phyloP scores from a whole-genome alignment of 2,888 invertebrate genomes.

The Polyommatus icarus region DNA sequence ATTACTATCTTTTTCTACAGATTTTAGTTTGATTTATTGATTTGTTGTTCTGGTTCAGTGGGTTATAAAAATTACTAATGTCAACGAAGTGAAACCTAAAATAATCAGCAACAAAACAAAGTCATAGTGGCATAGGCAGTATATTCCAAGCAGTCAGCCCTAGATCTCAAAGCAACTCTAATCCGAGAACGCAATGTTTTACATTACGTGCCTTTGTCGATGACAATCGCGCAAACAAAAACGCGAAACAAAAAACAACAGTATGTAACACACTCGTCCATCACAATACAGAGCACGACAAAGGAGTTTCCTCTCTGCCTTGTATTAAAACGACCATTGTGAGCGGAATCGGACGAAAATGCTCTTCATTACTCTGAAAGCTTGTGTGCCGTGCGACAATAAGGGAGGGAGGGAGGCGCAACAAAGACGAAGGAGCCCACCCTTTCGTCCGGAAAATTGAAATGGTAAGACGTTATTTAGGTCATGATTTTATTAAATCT shows the following conservation, averaged over 20 bases:
- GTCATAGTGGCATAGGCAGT: neutral
- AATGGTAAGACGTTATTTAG: constrained; percentile 78
- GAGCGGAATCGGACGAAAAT: constrained; percentile 79
- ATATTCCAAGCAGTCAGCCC: constrained; percentile 3
- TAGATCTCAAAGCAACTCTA: constrained; percentile 31
- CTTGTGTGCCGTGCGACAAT: constrained; percentile 79
- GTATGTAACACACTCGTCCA: constrained; percentile 70
- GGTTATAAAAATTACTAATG: too few species aligned
- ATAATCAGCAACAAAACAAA: too few species aligned
- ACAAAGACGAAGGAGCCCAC: constrained; percentile 76
- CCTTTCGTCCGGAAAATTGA: constrained; percentile 79
- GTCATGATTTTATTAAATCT: constrained; percentile 79
- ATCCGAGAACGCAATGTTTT: constrained; percentile 45
- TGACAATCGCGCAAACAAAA: constrained; percentile 71
- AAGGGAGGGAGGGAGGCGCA: constrained; percentile 54
- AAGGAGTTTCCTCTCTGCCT: constrained; percentile 75
- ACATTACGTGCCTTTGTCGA: constrained; percentile 60
- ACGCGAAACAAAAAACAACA: constrained; percentile 57
- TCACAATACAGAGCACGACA: constrained; percentile 68
- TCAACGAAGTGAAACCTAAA: too few species aligned
- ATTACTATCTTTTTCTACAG: neutral
- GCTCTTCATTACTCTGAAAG: constrained; percentile 82
- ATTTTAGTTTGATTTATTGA: too few species aligned
- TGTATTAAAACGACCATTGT: constrained; percentile 78
- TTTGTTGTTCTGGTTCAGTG: too few species aligned